Percentiles rank a stretch among this genome's conserved stretches.
Evolutionary conservation across 2,113 vertebrate genomes (phyloP).

Genomic region (Nerophis ophidion): DNA sequence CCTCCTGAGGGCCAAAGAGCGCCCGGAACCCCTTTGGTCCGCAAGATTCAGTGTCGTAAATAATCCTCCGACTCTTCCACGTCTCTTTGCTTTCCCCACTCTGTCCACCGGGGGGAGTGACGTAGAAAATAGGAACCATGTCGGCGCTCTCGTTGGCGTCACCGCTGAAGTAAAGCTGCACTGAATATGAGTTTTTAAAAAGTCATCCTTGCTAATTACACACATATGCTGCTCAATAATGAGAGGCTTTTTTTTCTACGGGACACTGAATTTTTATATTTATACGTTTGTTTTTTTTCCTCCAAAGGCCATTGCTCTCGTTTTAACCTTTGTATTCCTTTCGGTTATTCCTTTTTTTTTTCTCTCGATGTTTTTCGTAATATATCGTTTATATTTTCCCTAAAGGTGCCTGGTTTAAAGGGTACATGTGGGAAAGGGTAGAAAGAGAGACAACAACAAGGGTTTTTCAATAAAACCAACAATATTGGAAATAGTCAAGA

Average conservation of each 20-base stretch:
- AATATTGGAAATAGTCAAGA: too few species aligned
- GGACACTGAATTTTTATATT: constrained; percentile 59
- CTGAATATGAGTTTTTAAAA: constrained; percentile 39
- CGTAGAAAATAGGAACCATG: constrained; percentile 30
- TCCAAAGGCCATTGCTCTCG: constrained; percentile 35
- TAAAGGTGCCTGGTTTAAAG: constrained; percentile 11
- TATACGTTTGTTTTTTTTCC: too few species aligned
- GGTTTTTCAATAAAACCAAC: too few species aligned
- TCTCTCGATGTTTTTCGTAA: constrained; percentile 35
- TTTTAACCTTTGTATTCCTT: constrained; percentile 52
- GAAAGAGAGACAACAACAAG: background rate
- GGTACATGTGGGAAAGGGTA: background rate
- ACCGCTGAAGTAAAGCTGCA: constrained; percentile 52
- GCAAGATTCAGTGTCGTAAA: constrained; percentile 57
- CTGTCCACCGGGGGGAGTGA: constrained; percentile 25
- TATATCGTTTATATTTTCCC: constrained; percentile 37
- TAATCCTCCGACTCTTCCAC: constrained; percentile 37
- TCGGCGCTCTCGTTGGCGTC: constrained; percentile 24
- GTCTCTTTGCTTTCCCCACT: constrained; percentile 35
- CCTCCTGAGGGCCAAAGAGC: constrained; percentile 48
- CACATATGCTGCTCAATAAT: too few species aligned
- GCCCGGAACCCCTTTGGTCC: background rate
- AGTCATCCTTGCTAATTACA: background rate
- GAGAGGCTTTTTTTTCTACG: constrained; percentile 48
- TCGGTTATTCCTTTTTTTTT: constrained; percentile 38